Percentiles rank a stretch among this genome's conserved stretches.
Conservation (phyloP, 1,140 invertebrate species). For the Drosophila kikkawai region DNA sequence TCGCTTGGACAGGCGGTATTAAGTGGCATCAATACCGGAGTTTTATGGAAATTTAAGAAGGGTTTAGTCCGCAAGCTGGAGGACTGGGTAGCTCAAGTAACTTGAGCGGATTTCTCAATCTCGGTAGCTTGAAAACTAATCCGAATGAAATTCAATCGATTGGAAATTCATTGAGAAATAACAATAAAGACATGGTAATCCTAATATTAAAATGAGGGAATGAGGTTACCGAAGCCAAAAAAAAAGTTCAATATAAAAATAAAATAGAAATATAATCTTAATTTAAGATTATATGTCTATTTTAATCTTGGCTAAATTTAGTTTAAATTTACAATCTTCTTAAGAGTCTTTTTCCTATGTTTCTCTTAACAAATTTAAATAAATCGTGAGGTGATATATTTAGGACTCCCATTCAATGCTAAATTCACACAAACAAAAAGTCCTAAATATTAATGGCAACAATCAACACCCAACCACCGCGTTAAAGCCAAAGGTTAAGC, state of each 20-base stretch:
- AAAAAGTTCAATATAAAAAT: not conserved
- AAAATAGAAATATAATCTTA: not conserved
- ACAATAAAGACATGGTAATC: conserved; percentile 45
- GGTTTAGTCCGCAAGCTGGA: conserved; percentile 23
- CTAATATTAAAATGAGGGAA: conserved; percentile 6
- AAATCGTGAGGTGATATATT: not conserved
- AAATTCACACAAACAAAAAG: not conserved
- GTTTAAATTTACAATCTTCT: not conserved
- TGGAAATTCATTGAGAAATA: conserved; percentile 52
- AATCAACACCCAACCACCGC: conserved; percentile 2
- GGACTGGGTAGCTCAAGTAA: conserved; percentile 24
- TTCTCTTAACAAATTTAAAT: not conserved
- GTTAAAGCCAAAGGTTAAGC: conserved; percentile 4
- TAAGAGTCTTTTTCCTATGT: not conserved
- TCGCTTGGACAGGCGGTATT: conserved; percentile 38
- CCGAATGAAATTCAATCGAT: conserved; percentile 47
- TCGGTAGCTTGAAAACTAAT: conserved; percentile 52
- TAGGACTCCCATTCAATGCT: not conserved
- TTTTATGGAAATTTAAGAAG: conserved; percentile 61
- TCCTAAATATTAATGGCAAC: conserved; percentile 11
- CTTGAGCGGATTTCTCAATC: conserved; percentile 53
- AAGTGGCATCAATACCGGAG: conserved; percentile 66
- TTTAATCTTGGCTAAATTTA: not conserved
- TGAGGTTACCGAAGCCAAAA: conserved; percentile 26
- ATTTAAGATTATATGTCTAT: too few species aligned